These are phyloP conservation scores for Leptinotarsa peninsularis DNA, from an alignment of 2,888 invertebrate species.

Conservation along the genomic window DNA sequence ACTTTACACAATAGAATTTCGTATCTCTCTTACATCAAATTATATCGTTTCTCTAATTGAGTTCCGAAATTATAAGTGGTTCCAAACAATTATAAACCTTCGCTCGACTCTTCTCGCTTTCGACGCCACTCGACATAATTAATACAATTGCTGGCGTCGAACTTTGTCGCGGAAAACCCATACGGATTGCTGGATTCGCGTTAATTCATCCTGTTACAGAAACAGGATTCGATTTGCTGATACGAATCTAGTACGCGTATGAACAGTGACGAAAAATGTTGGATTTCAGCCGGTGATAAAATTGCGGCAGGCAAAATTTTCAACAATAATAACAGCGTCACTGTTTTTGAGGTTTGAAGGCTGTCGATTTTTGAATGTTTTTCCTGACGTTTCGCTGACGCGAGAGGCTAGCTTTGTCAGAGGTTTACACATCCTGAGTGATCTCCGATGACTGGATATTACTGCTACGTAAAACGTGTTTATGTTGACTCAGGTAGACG, in stretches of 20 bases:
- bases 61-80: slow-evolving; percentile 2
- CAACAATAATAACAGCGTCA: too few species aligned
- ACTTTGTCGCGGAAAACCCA: neutral
- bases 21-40: neutral
- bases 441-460: too few species aligned
- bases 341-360: too few species aligned
- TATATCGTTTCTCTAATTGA: neutral
- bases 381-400: too few species aligned
- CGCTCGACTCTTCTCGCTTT: neutral
- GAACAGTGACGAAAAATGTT: neutral
- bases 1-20: neutral
- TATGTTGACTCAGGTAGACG: too few species aligned
- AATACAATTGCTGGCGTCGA: slow-evolving; percentile 7
- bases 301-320: too few species aligned
- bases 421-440: too few species aligned
- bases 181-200: neutral
- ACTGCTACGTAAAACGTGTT: too few species aligned
- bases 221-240: neutral
- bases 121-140: neutral
- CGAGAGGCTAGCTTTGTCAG: too few species aligned
- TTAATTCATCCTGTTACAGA: slow-evolving; percentile 10
- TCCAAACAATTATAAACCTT: slow-evolving; percentile 1
- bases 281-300: too few species aligned
- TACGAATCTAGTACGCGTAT: neutral
- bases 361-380: too few species aligned